Evolutionary conservation across 2,797 vertebrate genomes (phyloP).

Genomic region (Nannoperca australis): DNA sequence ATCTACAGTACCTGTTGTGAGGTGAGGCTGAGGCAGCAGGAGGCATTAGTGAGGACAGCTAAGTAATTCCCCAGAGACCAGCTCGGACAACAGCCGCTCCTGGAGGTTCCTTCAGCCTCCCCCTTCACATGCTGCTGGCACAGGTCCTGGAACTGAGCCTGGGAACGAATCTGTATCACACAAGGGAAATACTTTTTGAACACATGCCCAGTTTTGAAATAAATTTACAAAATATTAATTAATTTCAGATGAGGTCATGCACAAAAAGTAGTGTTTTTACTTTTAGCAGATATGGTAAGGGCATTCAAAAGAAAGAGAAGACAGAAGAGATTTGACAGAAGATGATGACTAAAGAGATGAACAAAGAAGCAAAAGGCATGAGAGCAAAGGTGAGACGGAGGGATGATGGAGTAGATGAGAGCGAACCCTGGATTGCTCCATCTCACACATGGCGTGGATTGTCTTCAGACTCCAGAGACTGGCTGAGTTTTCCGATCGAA

Average conservation of each 20-base stretch:
- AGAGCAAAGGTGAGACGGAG: conserved; percentile 14
- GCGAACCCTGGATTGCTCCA: conserved; percentile 94
- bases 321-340: conserved; percentile 12
- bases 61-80: conserved; percentile 99
- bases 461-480: conserved; percentile 98
- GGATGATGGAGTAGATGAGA: conserved; percentile 24
- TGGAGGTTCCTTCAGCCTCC: conserved; percentile 69
- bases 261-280: conserved; percentile 1
- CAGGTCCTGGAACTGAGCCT: conserved; percentile 90
- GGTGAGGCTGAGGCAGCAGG: conserved; percentile 94
- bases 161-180: conserved; percentile 91
- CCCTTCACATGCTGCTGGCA: conserved; percentile 87
- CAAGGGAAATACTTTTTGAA: conserved; percentile 48
- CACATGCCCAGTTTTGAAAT: conserved; percentile 39
- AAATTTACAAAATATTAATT: conserved; percentile 28
- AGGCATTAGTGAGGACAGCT: conserved; percentile 93
- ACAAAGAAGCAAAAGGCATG: not conserved
- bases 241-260: conserved; percentile 24
- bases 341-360: conserved; percentile 25
- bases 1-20: conserved; percentile 83
- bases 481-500: conserved; percentile 96
- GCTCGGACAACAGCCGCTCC: conserved; percentile 93
- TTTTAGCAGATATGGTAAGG: not conserved
- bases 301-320: not conserved
- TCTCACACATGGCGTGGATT: conserved; percentile 97